Conservation (phyloP, 2,888 invertebrate species). For the Masnerella sp. region DNA sequence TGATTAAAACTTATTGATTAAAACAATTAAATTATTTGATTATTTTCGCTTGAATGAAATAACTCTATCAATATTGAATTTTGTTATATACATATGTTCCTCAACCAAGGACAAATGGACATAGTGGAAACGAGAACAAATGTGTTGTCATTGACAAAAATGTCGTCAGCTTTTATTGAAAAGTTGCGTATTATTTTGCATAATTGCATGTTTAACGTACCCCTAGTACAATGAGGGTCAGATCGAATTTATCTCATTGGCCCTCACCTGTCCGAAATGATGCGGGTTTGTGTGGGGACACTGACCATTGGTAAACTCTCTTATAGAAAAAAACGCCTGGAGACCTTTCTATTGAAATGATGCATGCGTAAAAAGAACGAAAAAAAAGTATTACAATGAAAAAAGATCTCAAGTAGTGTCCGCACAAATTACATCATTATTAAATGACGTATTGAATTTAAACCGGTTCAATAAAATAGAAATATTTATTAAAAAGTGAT, state of each 20-base stretch:
- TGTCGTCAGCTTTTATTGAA: conserved; percentile 56
- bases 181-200: conserved; percentile 67
- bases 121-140: conserved; percentile 21
- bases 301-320: conserved; percentile 75
- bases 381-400: conserved; percentile 20
- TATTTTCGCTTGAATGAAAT: too few relatives aligned
- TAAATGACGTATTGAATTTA: too few relatives aligned
- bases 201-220: conserved; percentile 68
- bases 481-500: too few relatives aligned
- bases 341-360: conserved; percentile 53
- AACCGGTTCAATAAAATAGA: too few relatives aligned
- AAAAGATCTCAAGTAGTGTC: conserved; percentile 41
- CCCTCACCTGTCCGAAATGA: conserved; percentile 76
- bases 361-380: conserved; percentile 31
- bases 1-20: too few relatives aligned
- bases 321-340: conserved; percentile 48
- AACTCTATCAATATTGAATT: not conserved
- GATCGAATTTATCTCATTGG: conserved; percentile 77
- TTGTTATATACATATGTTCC: not conserved
- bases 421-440: conserved; percentile 44
- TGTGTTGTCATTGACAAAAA: conserved; percentile 24
- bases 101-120: conserved; percentile 21
- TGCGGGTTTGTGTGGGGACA: conserved; percentile 74
- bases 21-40: too few relatives aligned
- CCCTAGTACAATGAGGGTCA: conserved; percentile 74